Evolutionary conservation across 2,113 vertebrate genomes (phyloP).

Genomic region (Zapornia atra): DNA sequence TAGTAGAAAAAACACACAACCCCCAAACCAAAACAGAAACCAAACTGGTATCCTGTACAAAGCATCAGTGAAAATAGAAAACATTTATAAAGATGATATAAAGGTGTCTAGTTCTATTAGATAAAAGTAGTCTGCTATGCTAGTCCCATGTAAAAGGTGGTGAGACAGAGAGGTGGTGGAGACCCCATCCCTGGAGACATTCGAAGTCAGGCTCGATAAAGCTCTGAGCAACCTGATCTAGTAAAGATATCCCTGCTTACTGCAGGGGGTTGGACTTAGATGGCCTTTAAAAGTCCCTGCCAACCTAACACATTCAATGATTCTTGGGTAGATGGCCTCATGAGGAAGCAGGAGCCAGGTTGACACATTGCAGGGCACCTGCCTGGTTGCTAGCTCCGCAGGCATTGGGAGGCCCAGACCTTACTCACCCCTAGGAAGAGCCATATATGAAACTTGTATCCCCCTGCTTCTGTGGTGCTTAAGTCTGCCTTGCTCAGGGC

Average conservation of each 20-base stretch:
- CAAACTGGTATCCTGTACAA: neutral
- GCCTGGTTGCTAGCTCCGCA: neutral
- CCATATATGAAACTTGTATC: neutral
- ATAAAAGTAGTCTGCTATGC: neutral
- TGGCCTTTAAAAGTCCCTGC: too few species aligned
- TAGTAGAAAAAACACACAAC: neutral
- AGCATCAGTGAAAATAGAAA: neutral
- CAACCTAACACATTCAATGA: too few species aligned
- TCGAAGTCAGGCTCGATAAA: too few species aligned
- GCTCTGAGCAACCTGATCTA: too few species aligned
- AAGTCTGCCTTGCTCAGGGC: neutral
- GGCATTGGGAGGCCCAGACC: too few species aligned
- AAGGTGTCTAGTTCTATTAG: neutral
- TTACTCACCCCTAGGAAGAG: neutral
- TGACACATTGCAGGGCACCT: fast-evolving
- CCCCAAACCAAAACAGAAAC: neutral
- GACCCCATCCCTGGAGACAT: too few species aligned
- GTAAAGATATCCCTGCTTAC: too few species aligned
- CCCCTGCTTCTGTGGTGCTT: neutral
- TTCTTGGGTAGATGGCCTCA: neutral
- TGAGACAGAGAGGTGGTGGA: too few species aligned
- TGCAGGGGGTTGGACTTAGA: too few species aligned
- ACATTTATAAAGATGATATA: fast-evolving
- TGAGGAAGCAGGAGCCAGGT: neutral
- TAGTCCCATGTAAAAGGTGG: neutral